Evolutionary conservation across 2,113 vertebrate species (phyloP).

Genomic region (Malaclemys terrapin): DNA sequence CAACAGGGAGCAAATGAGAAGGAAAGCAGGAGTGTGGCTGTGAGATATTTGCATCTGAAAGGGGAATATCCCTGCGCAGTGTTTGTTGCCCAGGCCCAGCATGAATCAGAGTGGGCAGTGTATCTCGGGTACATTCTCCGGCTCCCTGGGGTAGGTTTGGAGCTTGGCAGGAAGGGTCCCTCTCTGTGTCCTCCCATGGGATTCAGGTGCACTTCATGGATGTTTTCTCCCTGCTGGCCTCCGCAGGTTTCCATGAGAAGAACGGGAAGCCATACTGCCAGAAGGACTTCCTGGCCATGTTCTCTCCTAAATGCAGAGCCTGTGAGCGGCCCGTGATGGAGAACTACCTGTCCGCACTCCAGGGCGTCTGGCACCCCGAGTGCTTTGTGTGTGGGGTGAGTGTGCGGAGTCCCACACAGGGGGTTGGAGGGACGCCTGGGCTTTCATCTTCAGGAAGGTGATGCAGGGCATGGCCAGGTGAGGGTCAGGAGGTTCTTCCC

Average conservation of each 20-base stretch:
- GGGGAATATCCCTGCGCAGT: neutral
- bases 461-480: neutral
- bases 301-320: constrained; percentile 91
- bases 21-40: neutral
- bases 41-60: neutral
- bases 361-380: constrained; percentile 90
- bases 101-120: neutral
- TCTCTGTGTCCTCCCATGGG: fast-evolving
- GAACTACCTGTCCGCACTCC: constrained; percentile 90
- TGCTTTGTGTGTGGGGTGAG: constrained; percentile 95
- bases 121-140: neutral
- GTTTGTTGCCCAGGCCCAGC: no score
- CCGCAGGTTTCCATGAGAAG: constrained; percentile 86
- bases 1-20: neutral
- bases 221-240: neutral
- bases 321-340: constrained; percentile 85
- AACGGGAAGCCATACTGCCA: constrained; percentile 90
- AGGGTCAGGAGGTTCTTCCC: neutral
- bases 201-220: fast-evolving
- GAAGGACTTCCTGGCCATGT: constrained; percentile 89
- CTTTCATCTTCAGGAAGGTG: neutral
- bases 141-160: neutral
- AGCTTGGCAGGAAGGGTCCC: neutral
- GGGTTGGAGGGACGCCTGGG: fast-evolving
- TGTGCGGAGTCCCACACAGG: fast-evolving